Conservation (phyloP, 2,797 vertebrate genomes). For the Liasis olivaceus region DNA sequence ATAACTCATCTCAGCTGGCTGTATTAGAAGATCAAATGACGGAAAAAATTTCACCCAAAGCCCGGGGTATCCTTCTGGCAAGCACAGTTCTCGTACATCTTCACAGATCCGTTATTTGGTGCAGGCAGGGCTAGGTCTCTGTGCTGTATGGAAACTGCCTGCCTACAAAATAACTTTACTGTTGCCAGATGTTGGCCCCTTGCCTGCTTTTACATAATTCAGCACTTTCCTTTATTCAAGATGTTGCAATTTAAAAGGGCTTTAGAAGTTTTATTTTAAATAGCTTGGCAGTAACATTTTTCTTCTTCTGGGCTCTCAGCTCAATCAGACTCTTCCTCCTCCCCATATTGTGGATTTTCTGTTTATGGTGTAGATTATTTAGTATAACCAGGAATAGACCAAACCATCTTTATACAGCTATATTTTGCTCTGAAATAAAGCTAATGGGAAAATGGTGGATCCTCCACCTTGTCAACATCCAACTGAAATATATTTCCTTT, state of each 20-base stretch:
- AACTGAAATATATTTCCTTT: background rate
- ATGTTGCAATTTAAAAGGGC: slow-evolving; percentile 73
- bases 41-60: slow-evolving; percentile 58
- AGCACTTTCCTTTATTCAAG: slow-evolving; percentile 68
- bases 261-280: slow-evolving; percentile 73
- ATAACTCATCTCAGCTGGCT: slow-evolving; percentile 73
- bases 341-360: slow-evolving; percentile 20
- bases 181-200: slow-evolving; percentile 77
- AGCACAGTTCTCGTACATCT: slow-evolving; percentile 66
- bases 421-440: slow-evolving; percentile 52
- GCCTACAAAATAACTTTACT: slow-evolving; percentile 76
- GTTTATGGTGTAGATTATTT: background rate
- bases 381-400: slow-evolving; percentile 25
- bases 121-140: slow-evolving; percentile 53
- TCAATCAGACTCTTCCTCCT: slow-evolving; percentile 39
- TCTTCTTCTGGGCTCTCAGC: slow-evolving; percentile 17
- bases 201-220: slow-evolving; percentile 74
- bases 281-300: slow-evolving; percentile 49
- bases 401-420: slow-evolving; percentile 27
- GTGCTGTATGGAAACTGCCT: slow-evolving; percentile 67
- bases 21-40: slow-evolving; percentile 67
- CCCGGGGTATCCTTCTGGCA: slow-evolving; percentile 64
- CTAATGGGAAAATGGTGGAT: fast-evolving
- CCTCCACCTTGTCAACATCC: slow-evolving; percentile 32
- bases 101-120: slow-evolving; percentile 55